Evolutionary conservation across 1,140 invertebrate genomes (phyloP), one percentile per base, ranked within the genome.

Genomic region (Anthonomus grandis): DNA sequence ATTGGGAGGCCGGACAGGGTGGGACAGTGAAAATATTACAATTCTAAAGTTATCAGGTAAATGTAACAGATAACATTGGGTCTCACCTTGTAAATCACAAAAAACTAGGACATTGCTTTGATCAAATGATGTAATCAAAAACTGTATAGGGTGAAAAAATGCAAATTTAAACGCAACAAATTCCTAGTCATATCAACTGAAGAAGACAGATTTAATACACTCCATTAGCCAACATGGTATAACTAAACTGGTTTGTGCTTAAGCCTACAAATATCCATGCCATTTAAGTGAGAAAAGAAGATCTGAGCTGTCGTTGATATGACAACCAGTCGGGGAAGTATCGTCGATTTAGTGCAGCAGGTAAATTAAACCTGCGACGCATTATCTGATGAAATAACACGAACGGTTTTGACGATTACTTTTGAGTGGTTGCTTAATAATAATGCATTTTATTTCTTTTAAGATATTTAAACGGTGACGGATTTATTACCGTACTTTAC

Each of bases 141-240:
- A 12, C 38, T 41, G 8, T n/a, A 17, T 17, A 3, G 9, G 38
- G 17, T 24, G 25, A 54, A 45, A 46, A 45, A 54, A 34, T 37
- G 41, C 45, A 37, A 24, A 46, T 37, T 46, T 24, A 46, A 36
- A 45, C 15, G n/a, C 42, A 22, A 46, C 42, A 37, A 24, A 25
- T n/a, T n/a, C n/a, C n/a, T 12, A 22, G 25, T 52, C 54, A 27
- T 56, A 56, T 48, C 44, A 27, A 48, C 41, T 34, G 34, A 48
- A 56, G 38, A 39, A 39, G 54, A 56, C 54, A 56, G 54, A 56
- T 56, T 56, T 56, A 56, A 44, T 56, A 53, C 39, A 31, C 18
- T 53, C 50, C 50, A 53, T 53, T 53, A 53, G 50, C 50, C 39
- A 53, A 31, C n/a, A n/a, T 18, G 39, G 24, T 44, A 25, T 44